phyloP scores from a whole-genome alignment of 2,113 vertebrate species.

The Bubalus kerabau region DNA sequence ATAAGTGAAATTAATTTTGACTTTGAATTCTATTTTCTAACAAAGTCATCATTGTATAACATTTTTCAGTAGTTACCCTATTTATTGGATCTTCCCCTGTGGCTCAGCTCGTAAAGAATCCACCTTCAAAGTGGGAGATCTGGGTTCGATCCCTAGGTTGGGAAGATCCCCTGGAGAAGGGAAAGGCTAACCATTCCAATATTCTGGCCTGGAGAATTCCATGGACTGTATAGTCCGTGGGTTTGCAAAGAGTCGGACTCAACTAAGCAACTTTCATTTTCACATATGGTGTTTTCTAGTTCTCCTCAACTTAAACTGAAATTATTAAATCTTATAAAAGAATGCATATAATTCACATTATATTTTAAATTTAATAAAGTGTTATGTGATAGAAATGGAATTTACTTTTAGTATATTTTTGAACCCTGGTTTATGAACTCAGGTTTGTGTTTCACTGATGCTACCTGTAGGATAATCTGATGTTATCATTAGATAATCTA shows the following conservation, averaged over 20 bases:
- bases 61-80: not conserved
- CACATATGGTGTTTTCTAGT: not conserved
- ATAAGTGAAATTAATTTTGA: not conserved
- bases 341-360: not conserved
- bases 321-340: not conserved
- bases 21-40: not conserved
- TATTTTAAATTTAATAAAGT: not conserved
- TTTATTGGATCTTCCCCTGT: not conserved
- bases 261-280: not conserved
- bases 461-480: not conserved
- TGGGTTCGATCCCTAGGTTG: not conserved
- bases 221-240: not conserved
- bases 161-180: not conserved
- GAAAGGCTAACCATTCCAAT: not conserved
- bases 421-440: not conserved
- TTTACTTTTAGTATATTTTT: not conserved
- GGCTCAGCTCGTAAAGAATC: not conserved
- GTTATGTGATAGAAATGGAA: not conserved
- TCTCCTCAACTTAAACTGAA: not conserved
- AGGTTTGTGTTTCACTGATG: not conserved
- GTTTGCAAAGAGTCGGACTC: fast-evolving
- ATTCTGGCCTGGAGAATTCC: not conserved
- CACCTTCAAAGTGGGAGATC: not conserved
- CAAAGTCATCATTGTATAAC: not conserved
- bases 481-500: not conserved